These are phyloP conservation scores for Cyclophora albipunctata DNA, from an alignment of 2,888 invertebrate species.

Conservation along the genomic window DNA sequence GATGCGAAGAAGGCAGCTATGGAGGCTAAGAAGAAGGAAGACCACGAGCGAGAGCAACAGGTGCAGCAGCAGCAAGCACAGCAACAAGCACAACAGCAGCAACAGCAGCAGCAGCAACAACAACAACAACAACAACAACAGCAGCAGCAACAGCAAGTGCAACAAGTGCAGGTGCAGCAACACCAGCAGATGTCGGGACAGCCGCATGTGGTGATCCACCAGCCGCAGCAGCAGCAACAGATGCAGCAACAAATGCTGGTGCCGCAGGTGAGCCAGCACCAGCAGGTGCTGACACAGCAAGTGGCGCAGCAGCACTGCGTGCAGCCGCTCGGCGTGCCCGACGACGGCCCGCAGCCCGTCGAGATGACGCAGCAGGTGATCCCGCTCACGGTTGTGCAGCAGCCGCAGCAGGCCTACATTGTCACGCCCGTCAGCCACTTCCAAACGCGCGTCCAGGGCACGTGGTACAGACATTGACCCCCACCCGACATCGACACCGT, in stretches of 20 bases:
- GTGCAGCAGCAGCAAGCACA: constrained; percentile 47
- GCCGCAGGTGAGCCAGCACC: constrained; percentile 43
- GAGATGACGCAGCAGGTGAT: constrained; percentile 80
- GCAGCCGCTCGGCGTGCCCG: constrained; percentile 65
- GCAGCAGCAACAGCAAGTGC: constrained; percentile 41
- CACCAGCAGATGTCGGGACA: constrained; percentile 62
- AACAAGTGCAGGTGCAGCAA: constrained; percentile 61
- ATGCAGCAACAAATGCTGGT: constrained; percentile 65
- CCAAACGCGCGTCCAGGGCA: constrained; percentile 77
- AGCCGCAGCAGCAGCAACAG: constrained; percentile 60
- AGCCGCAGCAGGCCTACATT: constrained; percentile 78
- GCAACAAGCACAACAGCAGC: constrained; percentile 41
- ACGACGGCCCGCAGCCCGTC: constrained; percentile 69
- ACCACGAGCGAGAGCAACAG: constrained; percentile 61
- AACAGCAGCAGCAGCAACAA: constrained; percentile 45
- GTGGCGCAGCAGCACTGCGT: constrained; percentile 68
- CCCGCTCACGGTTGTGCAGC: constrained; percentile 77
- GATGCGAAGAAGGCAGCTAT: constrained; percentile 70
- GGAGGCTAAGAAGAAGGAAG: constrained; percentile 69
- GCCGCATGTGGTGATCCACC: constrained; percentile 61
- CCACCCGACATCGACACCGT: background rate
- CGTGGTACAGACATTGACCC: constrained; percentile 73
- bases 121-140: constrained; percentile 46
- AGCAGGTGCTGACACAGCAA: constrained; percentile 44
- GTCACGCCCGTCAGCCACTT: constrained; percentile 80